phyloP scores from a whole-genome alignment of 2,888 invertebrate species.

The Siphlonurus alternatus region DNA sequence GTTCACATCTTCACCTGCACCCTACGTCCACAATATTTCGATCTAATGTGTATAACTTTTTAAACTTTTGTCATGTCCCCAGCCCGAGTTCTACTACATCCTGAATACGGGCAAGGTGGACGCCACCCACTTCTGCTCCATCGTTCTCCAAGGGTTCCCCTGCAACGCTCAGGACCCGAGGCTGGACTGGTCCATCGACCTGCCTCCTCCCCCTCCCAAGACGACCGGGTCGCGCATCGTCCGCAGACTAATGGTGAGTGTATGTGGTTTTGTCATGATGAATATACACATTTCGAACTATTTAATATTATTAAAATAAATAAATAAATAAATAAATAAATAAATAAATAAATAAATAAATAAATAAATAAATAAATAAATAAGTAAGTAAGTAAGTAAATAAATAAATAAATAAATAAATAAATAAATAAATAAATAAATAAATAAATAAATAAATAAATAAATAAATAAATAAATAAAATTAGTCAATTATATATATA shows the following conservation, averaged over 20 bases:
- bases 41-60: no score
- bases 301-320: neutral
- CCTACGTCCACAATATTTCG: no score
- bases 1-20: no score
- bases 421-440: no score
- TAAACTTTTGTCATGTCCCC: neutral
- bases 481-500: no score
- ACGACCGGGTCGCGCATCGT: neutral
- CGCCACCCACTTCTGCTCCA: conserved; percentile 12
- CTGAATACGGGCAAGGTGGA: conserved; percentile 11
- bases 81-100: conserved; percentile 15
- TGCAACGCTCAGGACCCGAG: conserved; percentile 7
- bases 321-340: neutral
- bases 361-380: no score
- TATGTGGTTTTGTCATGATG: neutral
- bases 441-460: no score
- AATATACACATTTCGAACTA: neutral
- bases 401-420: no score
- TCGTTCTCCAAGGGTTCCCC: conserved; percentile 11
- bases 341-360: no score
- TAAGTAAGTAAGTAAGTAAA: no score
- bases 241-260: neutral
- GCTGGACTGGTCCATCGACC: conserved; percentile 9
- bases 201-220: conserved; percentile 8
- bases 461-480: no score